Evolutionary conservation across 2,888 invertebrate species (phyloP).

Genomic region (Temnothorax ravouxi): DNA sequence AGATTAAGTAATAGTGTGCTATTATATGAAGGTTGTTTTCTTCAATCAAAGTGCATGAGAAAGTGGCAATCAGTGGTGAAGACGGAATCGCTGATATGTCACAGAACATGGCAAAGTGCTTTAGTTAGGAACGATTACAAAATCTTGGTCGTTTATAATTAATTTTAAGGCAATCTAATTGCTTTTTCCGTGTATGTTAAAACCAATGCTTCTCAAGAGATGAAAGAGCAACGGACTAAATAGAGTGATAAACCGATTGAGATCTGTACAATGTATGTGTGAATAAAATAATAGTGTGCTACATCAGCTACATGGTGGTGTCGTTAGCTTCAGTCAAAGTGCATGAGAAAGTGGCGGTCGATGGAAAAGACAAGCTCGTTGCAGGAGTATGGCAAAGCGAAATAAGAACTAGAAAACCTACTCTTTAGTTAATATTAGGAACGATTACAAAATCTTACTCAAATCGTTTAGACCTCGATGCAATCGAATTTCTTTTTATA

Average conservation of each 20-base stretch:
- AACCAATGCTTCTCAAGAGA: not conserved
- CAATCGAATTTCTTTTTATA: not conserved
- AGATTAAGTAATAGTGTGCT: not conserved
- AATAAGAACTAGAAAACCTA: not conserved
- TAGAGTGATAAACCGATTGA: not conserved
- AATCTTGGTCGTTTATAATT: not conserved
- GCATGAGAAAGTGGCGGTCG: not conserved
- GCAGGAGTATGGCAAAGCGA: not conserved
- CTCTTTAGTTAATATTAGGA: not conserved
- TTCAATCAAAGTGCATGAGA: not conserved
- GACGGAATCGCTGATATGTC: not conserved
- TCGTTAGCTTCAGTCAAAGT: not conserved
- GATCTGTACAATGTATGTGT: not conserved
- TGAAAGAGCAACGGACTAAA: not conserved
- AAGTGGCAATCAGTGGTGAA: not conserved
- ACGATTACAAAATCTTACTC: not conserved
- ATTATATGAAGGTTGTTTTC: not conserved
- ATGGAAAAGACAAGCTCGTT: not conserved
- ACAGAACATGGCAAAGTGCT: too few relatives aligned
- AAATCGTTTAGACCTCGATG: not conserved
- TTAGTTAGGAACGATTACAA: not conserved
- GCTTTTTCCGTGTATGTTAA: not conserved
- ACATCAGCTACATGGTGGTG: too few relatives aligned
- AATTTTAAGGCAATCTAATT: not conserved
- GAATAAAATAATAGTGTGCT: not conserved